Evolutionary conservation across 2,113 vertebrate genomes (phyloP).

Genomic region (Varanus komodoensis): DNA sequence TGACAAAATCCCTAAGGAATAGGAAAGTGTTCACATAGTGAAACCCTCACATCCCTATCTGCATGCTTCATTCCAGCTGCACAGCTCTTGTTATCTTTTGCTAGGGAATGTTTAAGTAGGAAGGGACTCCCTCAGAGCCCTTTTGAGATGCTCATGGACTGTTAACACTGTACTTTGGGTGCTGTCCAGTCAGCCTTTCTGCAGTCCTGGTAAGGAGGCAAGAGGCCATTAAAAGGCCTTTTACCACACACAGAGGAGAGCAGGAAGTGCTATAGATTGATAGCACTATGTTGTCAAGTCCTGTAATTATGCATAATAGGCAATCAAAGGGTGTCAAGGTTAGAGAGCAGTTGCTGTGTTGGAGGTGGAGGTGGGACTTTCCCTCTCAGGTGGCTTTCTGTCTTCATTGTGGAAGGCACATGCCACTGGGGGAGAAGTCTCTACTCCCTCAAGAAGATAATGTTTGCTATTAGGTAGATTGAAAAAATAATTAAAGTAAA

Average conservation of each 20-base stretch:
- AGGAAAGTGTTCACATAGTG: neutral
- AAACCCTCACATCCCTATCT: neutral
- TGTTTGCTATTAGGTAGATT: neutral
- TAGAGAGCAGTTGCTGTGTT: no score
- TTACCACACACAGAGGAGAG: neutral
- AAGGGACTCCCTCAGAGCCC: neutral
- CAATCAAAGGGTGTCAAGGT: neutral
- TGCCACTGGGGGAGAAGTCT: no score
- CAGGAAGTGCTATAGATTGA: neutral
- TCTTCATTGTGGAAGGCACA: neutral
- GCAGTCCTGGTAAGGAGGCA: neutral
- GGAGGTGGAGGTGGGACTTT: no score
- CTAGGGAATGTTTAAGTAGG: slow-evolving; percentile 7
- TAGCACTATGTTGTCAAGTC: neutral
- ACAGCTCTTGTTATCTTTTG: neutral
- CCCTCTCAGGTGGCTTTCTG: neutral
- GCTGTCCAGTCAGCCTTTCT: neutral
- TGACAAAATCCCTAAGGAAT: neutral
- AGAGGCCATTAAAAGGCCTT: neutral
- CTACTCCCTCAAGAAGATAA: neutral
- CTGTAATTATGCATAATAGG: neutral
- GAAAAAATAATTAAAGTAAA: no score
- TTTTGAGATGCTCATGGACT: no score
- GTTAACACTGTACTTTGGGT: neutral
- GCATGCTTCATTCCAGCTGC: neutral